Conservation (phyloP, 2,888 invertebrate species). For the Dusona sp. region DNA sequence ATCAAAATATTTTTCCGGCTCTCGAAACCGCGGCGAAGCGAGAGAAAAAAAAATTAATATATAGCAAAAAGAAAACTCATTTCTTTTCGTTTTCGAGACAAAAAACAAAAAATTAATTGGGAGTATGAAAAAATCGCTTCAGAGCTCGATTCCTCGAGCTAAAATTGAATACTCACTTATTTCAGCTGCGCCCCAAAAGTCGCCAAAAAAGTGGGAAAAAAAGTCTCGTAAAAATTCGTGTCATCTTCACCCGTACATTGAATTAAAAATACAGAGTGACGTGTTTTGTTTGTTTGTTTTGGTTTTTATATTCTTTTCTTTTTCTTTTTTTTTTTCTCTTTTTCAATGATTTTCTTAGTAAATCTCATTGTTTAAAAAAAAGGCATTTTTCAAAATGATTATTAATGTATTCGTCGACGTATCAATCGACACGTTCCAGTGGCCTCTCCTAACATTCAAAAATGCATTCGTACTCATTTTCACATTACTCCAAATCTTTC, state of each 20-base stretch:
- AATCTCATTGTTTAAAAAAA: conserved; percentile 67
- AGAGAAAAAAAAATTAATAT: conserved; percentile 31
- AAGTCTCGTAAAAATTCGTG: conserved; percentile 84
- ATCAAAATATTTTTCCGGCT: conserved; percentile 23
- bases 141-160: conserved; percentile 79
- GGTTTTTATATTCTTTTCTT: conserved; percentile 65
- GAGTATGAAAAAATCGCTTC: conserved; percentile 77
- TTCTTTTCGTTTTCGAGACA: conserved; percentile 5
- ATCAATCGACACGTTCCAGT: conserved; percentile 59
- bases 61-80: neutral
- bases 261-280: conserved; percentile 75
- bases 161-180: conserved; percentile 83
- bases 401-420: conserved; percentile 63
- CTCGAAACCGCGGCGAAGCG: conserved; percentile 13
- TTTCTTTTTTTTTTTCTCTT: conserved; percentile 75
- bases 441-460: conserved; percentile 36
- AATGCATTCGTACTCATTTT: conserved; percentile 69
- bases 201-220: conserved; percentile 85
- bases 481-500: conserved; percentile 56
- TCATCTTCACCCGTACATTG: conserved; percentile 82
- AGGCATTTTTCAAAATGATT: conserved; percentile 56
- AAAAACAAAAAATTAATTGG: conserved; percentile 54
- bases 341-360: conserved; percentile 53
- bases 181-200: conserved; percentile 84
- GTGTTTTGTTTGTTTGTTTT: conserved; percentile 72